Percentiles rank a stretch among this genome's conserved stretches.
These are phyloP conservation scores for Hetaerina americana DNA, from an alignment of 1,140 invertebrate genomes.

Conservation along the genomic window DNA sequence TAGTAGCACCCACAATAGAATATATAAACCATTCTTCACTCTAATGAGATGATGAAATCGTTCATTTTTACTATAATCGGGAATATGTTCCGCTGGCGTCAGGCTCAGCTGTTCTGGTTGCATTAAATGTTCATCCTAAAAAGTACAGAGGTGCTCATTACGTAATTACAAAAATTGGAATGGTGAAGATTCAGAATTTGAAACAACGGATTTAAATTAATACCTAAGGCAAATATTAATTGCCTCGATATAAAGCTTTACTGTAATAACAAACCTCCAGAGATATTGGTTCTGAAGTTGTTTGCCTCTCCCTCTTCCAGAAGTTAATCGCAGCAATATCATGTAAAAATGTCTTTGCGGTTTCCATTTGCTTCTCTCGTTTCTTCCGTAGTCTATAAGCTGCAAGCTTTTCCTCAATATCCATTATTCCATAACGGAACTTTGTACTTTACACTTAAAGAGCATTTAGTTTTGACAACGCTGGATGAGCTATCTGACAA, in stretches of 20 bases:
- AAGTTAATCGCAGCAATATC: not conserved
- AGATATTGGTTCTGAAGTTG: no score
- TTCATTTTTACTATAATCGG: not conserved
- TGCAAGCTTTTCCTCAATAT: not conserved
- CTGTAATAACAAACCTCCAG: no score
- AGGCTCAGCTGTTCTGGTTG: not conserved
- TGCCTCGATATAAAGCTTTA: not conserved
- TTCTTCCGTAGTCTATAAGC: not conserved
- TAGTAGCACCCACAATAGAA: conserved; percentile 46
- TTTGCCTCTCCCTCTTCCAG: not conserved
- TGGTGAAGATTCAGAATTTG: not conserved
- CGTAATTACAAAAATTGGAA: not conserved
- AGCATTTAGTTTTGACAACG: no score
- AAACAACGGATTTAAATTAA: not conserved
- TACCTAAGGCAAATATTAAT: not conserved
- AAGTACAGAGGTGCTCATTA: not conserved
- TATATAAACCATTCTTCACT: not conserved
- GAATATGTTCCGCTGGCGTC: not conserved
- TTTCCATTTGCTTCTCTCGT: not conserved
- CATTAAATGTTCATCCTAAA: not conserved
- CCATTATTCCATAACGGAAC: no score
- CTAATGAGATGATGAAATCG: not conserved
- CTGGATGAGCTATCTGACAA: no score
- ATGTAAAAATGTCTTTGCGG: not conserved
- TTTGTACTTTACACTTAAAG: no score